Evolutionary conservation across 2,797 vertebrate species (phyloP), one percentile per base, ranked within the genome.

Genomic region (Sandelia bainsii): DNA sequence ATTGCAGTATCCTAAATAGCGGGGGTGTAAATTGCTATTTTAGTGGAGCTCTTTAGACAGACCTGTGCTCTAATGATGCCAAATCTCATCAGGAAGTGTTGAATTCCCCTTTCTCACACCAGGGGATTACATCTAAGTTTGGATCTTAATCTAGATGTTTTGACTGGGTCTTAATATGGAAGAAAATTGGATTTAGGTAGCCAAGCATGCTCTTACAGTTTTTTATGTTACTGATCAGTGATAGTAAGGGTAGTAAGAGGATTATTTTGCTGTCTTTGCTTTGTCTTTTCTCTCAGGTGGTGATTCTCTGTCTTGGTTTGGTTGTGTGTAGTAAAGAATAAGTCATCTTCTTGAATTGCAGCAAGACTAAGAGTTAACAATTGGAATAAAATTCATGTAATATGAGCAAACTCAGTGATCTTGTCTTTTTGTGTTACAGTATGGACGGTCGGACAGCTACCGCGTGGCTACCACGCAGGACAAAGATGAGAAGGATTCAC

Each of bases 401-500:
- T 34, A 17, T 27, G 20, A 19, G 57, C 10, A 40, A 40, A 34
- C 27, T 29, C 4, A 39, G 0, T 32, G 6, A 13, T 61, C 23
- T 44, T 46, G 10, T 77, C 7, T 69, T 10, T 71, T 45, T 89
- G 73, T 79, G 59, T 87, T 73, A 9, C 90, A 98, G 96, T 96
- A 96, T 62, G 97, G 96, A 89, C 94, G 95, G 91, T 98, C 97
- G 65, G 96, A 98, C 90, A 97, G 96, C 92, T 97, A 97, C 85
- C 96, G 95, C 69, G 96, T 97, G 94, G 96, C 96, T 65, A 98
- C 96, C 95, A 97, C 96, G 75, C 95, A 96, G 94, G 96, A 97
- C 89, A 96, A 96, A 64, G 94, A 96, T 66, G 95, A 96, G 80
- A 96, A 95, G 82, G 95, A 96, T 70, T 89, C 92, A 0, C 95